These are phyloP conservation scores for Subanguina moxae DNA, from an alignment of 1,140 invertebrate genomes.

Conservation along the genomic window DNA sequence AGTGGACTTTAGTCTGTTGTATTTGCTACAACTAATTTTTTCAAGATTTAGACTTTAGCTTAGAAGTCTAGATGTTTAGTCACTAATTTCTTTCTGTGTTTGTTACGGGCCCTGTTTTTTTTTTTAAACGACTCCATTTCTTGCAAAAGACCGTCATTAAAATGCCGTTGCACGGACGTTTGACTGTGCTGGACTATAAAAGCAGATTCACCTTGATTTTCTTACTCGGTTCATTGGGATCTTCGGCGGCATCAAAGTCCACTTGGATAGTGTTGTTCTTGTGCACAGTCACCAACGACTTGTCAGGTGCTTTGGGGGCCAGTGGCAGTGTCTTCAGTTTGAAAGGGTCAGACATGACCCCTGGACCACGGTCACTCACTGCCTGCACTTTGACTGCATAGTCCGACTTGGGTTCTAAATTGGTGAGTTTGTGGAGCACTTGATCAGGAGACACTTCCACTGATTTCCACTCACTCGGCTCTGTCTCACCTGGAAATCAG, in stretches of 20 bases:
- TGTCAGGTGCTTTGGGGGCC: conserved; percentile 39
- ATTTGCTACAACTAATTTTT: too few relatives aligned
- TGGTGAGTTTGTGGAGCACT: conserved; percentile 38
- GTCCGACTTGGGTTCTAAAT: conserved; percentile 48
- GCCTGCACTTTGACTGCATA: conserved; percentile 54
- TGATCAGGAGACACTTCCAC: conserved; percentile 44
- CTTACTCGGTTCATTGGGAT: conserved; percentile 54
- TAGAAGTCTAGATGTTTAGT: too few relatives aligned
- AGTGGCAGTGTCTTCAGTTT: conserved; percentile 46
- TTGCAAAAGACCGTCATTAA: too few relatives aligned
- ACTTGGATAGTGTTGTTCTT: conserved; percentile 55
- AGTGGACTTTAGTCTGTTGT: too few relatives aligned
- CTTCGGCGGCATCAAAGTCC: conserved; percentile 47
- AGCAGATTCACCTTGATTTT: conserved; percentile 42
- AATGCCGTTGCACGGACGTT: too few relatives aligned
- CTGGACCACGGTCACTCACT: conserved; percentile 55
- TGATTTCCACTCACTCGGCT: conserved; percentile 46
- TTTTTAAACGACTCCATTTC: too few relatives aligned
- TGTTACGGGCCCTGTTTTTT: too few relatives aligned
- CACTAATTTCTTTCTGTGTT: too few relatives aligned
- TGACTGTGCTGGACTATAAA: too few relatives aligned
- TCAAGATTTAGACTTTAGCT: too few relatives aligned
- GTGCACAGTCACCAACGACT: conserved; percentile 32
- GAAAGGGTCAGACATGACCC: conserved; percentile 49
- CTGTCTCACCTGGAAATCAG: conserved; percentile 30